Evolutionary conservation across 2,888 invertebrate species (phyloP), one percentile per base, ranked within the genome.

Genomic region (Tortricodes alternella): DNA sequence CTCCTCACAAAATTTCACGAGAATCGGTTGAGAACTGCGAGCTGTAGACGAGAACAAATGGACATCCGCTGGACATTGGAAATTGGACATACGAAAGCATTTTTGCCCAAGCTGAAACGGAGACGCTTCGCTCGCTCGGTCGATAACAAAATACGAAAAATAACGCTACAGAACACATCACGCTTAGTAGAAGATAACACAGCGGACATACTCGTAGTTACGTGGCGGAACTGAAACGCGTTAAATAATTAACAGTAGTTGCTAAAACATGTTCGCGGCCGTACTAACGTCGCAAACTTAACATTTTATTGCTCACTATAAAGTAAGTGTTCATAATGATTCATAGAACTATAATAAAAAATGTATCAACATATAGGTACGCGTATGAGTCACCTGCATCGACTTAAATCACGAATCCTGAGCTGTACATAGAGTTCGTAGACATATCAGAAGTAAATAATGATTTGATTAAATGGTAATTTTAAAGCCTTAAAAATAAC

Each of bases 241-340:
- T 39, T 32, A 46, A 48, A 38, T 44, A 53, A 46, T 53, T 48
- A 44, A 49, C 41, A 32, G 39, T 34, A 34, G 37, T 48, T 27
- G 39, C 48, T 27, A 49, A 29, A 49, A 43, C 48, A 27, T 35
- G 16, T 29, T 38, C 23, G 29, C 29, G 4, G 11, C 29, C 18
- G 32, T 41, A 41, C 23, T 18, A 27, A 34, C 3, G 13, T 27
- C 27, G 39, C 46, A 34, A 53, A 53, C 24, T 41, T 34, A 23
- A 50, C 23, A 15, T 53, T 41, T 41, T 19, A 55, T 48, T 41
- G 35, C 48, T 55, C 6, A 29, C 37, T 23, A 7, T 18, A 19
- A 49, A 21, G 34, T 49, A 48, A n/a, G n/a, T n/a, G 35, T 43
- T 29, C 48, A 55, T 41, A 46, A 55, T 55, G 55, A 55, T 41